Base-by-base conservation (phyloP, 37 sponge, comb jelly and placozoan species). In the Oscarella lobularis region DNA sequence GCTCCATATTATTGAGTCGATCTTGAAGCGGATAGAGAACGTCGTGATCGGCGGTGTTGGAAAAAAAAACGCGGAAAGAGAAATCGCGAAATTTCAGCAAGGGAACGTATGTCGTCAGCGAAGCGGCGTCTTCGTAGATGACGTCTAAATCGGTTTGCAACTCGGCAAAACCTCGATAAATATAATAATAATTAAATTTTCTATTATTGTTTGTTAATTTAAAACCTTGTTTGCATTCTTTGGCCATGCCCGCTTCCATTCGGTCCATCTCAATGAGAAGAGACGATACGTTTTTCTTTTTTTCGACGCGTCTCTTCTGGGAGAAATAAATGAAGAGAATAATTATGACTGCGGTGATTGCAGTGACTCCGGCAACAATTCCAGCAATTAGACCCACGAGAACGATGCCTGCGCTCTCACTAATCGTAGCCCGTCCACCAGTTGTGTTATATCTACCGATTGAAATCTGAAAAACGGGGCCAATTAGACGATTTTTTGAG, bases 171-270 rank as follows among this genome's bases (percentile, higher is more conserved):
- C 79, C 91, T 90, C n/a, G n/a, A n/a, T n/a, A n/a, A n/a, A n/a
- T n/a, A n/a, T n/a, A 69, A 1, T 2, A 74, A 38, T 34, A 79
- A 76, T n/a, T n/a, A n/a, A n/a, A n/a, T n/a, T n/a, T n/a, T n/a
- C n/a, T n/a, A n/a, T n/a, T n/a, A n/a, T n/a, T n/a, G n/a, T n/a
- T n/a, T n/a, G n/a, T 1, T 32, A 40, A 35, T 0, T 3, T 48
- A 81, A 76, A 41, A 97, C 98, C 98, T 81, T 80, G 75, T 60
- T 90, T 87, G 79, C 98, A 97, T 75, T 97, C 92, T 5, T 88
- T 90, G 9, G 98, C 98, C 73, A 97, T 82, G 9, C 88, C 86
- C 0, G 83, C 69, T 76, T 97, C 98, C 85, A 90, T 74, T 30
- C 78, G 72, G 48, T 97, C 94, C 94, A 97, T 88, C 76, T 90